Conservation (phyloP, 2,797 vertebrate species). For the Bovichtus variegatus region DNA sequence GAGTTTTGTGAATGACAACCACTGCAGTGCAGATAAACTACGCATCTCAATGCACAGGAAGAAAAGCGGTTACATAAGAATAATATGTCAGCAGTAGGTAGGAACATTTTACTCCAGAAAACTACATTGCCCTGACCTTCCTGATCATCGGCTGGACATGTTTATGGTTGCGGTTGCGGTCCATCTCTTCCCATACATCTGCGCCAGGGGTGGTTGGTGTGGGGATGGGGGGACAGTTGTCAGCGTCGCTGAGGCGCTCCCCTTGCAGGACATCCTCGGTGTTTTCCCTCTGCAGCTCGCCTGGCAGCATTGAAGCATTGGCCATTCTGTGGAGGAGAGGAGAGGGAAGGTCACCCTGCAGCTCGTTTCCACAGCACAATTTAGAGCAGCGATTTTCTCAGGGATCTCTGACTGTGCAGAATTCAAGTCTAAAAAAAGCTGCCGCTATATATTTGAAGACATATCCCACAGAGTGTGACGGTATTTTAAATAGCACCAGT, state of each 20-base stretch:
- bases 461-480: constrained; percentile 27
- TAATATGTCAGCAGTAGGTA: not conserved
- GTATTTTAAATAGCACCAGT: not conserved
- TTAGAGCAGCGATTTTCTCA: constrained; percentile 55
- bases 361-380: constrained; percentile 49
- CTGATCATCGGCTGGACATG: constrained; percentile 86
- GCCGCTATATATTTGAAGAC: constrained; percentile 16
- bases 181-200: constrained; percentile 97
- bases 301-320: constrained; percentile 95
- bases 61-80: not conserved
- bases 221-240: constrained; percentile 91
- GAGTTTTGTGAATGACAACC: not conserved
- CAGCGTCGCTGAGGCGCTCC: constrained; percentile 96
- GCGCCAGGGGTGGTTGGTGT: constrained; percentile 86
- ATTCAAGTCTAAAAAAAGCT: constrained; percentile 45
- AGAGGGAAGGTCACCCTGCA: constrained; percentile 61
- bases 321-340: constrained; percentile 90
- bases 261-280: constrained; percentile 99
- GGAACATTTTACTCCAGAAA: not conserved
- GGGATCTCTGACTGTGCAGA: constrained; percentile 60
- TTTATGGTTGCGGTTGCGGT: constrained; percentile 93
- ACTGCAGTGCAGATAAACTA: constrained; percentile 9
- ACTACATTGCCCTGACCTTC: constrained; percentile 87
- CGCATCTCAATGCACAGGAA: not conserved
- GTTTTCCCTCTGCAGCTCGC: constrained; percentile 95